Conservation (phyloP, 2,797 vertebrate genomes). For the Mycteria americana region DNA sequence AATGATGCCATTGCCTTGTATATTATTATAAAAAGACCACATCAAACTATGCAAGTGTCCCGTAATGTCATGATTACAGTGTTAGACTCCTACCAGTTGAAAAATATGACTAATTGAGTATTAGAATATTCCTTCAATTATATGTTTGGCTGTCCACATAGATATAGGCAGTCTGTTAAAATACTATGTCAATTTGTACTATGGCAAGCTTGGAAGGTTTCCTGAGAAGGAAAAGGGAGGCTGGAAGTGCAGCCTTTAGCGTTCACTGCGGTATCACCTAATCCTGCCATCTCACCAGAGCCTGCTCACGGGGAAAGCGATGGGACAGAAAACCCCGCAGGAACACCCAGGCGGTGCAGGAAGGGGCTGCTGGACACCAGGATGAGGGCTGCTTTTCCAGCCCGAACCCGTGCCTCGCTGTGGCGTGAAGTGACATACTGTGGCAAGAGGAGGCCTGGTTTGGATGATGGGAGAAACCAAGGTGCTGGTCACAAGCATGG, state of each 20-base stretch:
- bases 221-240: background rate
- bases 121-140: constrained; percentile 54
- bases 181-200: constrained; percentile 30
- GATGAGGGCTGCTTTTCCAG: background rate
- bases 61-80: constrained; percentile 52
- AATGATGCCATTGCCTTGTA: constrained; percentile 48
- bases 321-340: background rate
- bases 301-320: background rate
- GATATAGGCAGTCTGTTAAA: constrained; percentile 13
- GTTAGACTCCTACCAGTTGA: background rate
- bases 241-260: background rate
- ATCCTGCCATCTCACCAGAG: background rate
- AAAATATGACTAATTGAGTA: constrained; percentile 64
- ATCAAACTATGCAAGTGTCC: constrained; percentile 50
- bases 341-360: background rate
- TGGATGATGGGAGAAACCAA: background rate
- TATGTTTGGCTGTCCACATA: constrained; percentile 15
- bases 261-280: background rate
- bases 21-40: constrained; percentile 60
- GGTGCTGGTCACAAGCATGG: fast-evolving
- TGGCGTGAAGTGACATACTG: fast-evolving
- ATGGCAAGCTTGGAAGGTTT: background rate
- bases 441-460: background rate
- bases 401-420: fast-evolving
- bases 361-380: background rate